These are phyloP conservation scores for Cynopterus brachyotis DNA, from an alignment of 2,113 vertebrate species.

Conservation along the genomic window DNA sequence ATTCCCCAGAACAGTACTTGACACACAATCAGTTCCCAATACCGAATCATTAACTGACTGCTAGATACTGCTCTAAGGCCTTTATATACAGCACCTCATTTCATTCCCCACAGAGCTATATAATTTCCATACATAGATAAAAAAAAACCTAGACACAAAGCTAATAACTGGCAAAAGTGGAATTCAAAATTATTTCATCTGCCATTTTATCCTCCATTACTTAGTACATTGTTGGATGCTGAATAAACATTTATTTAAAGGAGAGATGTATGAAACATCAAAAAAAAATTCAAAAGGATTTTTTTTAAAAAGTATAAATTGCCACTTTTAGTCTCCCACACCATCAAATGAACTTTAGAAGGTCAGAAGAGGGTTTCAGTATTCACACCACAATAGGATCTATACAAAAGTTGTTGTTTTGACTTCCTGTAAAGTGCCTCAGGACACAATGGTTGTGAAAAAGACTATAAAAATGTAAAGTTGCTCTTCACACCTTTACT, in stretches of 20 bases:
- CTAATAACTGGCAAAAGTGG: neutral
- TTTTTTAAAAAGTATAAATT: neutral
- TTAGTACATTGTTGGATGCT: neutral
- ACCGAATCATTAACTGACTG: neutral
- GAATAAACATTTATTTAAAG: constrained; percentile 37
- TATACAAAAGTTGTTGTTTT: constrained; percentile 43
- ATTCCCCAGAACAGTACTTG: neutral
- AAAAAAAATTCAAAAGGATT: neutral
- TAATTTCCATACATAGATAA: neutral
- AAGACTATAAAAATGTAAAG: constrained; percentile 70
- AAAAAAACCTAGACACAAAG: neutral
- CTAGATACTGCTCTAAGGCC: neutral
- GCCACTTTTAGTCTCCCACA: constrained; percentile 27
- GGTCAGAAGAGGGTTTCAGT: constrained; percentile 49
- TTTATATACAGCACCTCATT: neutral
- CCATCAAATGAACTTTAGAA: constrained; percentile 33
- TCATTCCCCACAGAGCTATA: neutral
- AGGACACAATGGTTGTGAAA: constrained; percentile 61
- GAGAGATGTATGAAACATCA: neutral
- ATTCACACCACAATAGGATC: constrained; percentile 58
- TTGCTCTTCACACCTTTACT: constrained; percentile 65
- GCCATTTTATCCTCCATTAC: neutral
- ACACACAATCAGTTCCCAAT: neutral
- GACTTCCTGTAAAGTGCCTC: constrained; percentile 56
- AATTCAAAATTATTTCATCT: neutral